These are phyloP conservation scores for Aegithalos caudatus DNA, from an alignment of 2,113 vertebrate species.

Conservation along the genomic window DNA sequence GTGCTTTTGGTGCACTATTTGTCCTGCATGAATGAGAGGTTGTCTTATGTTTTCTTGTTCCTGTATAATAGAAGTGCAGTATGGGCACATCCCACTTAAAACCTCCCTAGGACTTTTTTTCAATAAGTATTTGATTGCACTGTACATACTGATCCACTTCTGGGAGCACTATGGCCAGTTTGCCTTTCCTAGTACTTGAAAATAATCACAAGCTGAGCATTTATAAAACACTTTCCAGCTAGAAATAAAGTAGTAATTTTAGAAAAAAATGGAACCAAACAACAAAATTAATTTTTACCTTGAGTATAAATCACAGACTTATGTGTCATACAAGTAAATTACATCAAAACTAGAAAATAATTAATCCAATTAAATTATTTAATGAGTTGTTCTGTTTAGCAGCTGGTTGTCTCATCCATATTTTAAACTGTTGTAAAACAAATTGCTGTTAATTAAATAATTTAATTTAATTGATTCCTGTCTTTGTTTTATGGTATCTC, in stretches of 20 bases:
- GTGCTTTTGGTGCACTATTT: slow-evolving; percentile 77
- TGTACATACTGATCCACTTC: neutral
- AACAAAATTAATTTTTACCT: neutral
- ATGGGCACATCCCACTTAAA: slow-evolving; percentile 50
- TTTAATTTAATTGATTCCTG: slow-evolving; percentile 18
- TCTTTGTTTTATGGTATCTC: neutral
- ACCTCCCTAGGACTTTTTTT: neutral
- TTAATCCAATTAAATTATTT: slow-evolving; percentile 58
- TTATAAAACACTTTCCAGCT: neutral
- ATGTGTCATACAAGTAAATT: neutral
- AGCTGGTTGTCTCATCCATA: slow-evolving; percentile 53
- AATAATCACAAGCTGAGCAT: neutral
- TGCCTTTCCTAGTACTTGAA: neutral
- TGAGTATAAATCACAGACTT: neutral
- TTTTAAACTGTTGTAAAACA: slow-evolving; percentile 51
- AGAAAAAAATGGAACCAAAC: neutral
- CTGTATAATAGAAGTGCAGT: slow-evolving; percentile 59
- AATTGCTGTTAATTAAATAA: slow-evolving; percentile 45
- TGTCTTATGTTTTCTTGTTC: slow-evolving; percentile 70
- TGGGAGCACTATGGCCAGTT: neutral
- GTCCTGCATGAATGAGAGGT: slow-evolving; percentile 71
- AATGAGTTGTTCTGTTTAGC: slow-evolving; percentile 52
- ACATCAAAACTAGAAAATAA: slow-evolving; percentile 34
- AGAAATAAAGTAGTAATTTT: neutral
- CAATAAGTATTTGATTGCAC: neutral